These are phyloP conservation scores for Ypsolopha sequella DNA, from an alignment of 2,888 invertebrate genomes.

Conservation along the genomic window DNA sequence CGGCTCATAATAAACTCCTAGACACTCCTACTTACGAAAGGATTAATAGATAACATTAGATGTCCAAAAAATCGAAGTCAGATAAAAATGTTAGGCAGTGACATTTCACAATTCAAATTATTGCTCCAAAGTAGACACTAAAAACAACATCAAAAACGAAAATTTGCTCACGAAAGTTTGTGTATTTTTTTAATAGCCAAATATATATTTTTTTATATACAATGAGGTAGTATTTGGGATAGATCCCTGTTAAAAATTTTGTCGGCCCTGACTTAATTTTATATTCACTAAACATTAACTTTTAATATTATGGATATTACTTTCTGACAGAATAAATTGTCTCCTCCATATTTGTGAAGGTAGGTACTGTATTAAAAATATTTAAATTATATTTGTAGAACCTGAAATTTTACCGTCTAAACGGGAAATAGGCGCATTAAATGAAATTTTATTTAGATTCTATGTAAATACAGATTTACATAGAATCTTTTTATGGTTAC, in stretches of 20 bases:
- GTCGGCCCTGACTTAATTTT: constrained; percentile 38
- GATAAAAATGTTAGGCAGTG: constrained; percentile 40
- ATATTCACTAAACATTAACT: constrained; percentile 15
- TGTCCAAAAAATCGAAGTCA: constrained; percentile 15
- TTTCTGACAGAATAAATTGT: too few relatives aligned
- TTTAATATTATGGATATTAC: constrained; percentile 17
- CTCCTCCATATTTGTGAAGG: too few relatives aligned
- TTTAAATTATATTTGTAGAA: too few relatives aligned
- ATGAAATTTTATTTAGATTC: too few relatives aligned
- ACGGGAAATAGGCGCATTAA: too few relatives aligned
- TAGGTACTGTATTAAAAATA: too few relatives aligned
- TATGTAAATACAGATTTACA: background rate
- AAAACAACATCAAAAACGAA: constrained; percentile 28
- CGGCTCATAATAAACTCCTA: background rate
- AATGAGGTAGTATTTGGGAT: constrained; percentile 65
- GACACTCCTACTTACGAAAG: background rate
- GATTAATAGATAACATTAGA: background rate
- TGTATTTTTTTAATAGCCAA: constrained; percentile 49
- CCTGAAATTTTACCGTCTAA: too few relatives aligned
- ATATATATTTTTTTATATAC: constrained; percentile 50
- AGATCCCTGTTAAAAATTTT: constrained; percentile 21
- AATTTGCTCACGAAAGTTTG: constrained; percentile 32
- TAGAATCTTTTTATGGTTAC: background rate
- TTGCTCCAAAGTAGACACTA: constrained; percentile 42
- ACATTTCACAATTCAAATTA: constrained; percentile 39